phyloP scores from a whole-genome alignment of 2,888 invertebrate species.

The Brachynemurus nebulosus region DNA sequence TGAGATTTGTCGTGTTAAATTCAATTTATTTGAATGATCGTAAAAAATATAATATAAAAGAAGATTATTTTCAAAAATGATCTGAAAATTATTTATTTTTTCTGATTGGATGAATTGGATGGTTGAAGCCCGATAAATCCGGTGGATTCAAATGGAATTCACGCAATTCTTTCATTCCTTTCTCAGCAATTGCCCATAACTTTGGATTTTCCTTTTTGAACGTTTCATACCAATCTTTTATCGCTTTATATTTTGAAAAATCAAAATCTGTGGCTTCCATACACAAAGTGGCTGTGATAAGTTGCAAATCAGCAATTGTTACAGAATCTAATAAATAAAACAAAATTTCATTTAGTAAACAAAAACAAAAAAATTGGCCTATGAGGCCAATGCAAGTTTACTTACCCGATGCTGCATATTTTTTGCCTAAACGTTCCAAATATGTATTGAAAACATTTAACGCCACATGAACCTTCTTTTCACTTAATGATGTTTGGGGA shows the following conservation, averaged over 20 bases:
- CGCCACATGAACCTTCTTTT: conserved; percentile 54
- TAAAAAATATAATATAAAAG: no score
- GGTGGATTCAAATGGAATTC: conserved; percentile 58
- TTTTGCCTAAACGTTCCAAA: conserved; percentile 41
- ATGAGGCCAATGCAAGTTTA: conserved; percentile 11
- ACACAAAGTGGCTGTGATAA: conserved; percentile 56
- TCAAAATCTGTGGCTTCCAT: conserved; percentile 57
- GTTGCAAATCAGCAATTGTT: conserved; percentile 62
- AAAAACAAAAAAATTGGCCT: no score
- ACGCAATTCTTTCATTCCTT: conserved; percentile 52
- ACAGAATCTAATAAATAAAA: conserved; percentile 35
- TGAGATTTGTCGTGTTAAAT: no score
- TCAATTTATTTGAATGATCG: no score
- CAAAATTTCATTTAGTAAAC: neutral
- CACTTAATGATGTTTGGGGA: conserved; percentile 45
- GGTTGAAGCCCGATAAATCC: conserved; percentile 51
- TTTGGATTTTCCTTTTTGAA: conserved; percentile 54
- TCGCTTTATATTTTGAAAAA: conserved; percentile 41
- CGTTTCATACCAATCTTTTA: conserved; percentile 51
- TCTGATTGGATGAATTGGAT: conserved; percentile 58
- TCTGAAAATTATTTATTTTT: conserved; percentile 28
- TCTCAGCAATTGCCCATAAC: conserved; percentile 54
- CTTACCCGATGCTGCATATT: conserved; percentile 47
- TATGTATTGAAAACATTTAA: conserved; percentile 54
- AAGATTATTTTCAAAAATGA: no score